Conservation (phyloP, 2,113 vertebrate genomes). For the Alethe diademata region DNA sequence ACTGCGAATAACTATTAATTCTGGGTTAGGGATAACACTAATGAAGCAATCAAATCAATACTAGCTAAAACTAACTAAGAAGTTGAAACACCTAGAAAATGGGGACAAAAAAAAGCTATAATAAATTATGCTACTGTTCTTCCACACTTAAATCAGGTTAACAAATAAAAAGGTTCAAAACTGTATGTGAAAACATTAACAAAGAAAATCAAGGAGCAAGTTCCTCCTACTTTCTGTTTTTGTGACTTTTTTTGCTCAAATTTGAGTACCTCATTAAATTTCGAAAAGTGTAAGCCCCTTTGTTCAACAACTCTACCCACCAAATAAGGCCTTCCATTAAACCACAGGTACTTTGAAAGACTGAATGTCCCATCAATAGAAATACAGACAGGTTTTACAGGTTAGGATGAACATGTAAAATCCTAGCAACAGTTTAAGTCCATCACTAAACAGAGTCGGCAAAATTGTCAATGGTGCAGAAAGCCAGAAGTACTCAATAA, state of each 20-base stretch:
- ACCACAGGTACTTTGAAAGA: background rate
- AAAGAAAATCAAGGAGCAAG: background rate
- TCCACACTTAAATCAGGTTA: background rate
- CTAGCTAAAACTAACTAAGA: background rate
- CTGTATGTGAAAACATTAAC: background rate
- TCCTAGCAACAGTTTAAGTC: slow-evolving; percentile 40
- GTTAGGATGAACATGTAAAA: background rate
- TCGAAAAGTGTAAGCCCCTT: background rate
- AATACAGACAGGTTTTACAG: background rate
- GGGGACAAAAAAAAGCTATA: background rate
- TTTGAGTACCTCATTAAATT: background rate
- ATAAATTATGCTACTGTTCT: background rate
- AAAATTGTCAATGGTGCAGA: slow-evolving; percentile 34
- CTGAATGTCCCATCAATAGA: background rate
- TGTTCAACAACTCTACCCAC: background rate
- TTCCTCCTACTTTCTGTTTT: background rate
- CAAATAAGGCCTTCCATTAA: background rate
- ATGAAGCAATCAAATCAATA: background rate
- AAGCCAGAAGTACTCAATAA: slow-evolving; percentile 36
- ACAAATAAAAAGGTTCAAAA: background rate
- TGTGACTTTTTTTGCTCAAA: background rate
- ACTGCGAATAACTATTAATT: background rate
- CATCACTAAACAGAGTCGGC: background rate
- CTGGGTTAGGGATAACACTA: background rate
- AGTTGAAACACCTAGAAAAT: background rate